Evolutionary conservation across 2,797 vertebrate genomes (phyloP), one percentile per base, ranked within the genome.

Genomic region (Poecilia wingei): DNA sequence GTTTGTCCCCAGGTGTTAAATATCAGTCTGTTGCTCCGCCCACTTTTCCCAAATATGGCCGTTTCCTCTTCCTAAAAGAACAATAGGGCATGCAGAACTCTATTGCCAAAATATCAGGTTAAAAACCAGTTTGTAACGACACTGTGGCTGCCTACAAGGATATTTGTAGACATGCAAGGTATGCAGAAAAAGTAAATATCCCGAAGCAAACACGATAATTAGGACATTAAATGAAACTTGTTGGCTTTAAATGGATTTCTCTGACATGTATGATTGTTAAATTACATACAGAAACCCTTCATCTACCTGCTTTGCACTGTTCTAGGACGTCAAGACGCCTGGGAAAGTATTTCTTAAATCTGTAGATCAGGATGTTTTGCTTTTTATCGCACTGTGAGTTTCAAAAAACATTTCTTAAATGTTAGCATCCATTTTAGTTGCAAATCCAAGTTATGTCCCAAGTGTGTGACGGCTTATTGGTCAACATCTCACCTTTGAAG

Each of bases 91-190:
- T 70, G n/a, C 25, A 28, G 25, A 28, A 45, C 25, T 70, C 41
- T 16, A 46, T 43, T n/a, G 43, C 43, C 41, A 7, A 46, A 46
- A 28, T 6, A 28, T 43, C n/a, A 45, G 41, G 68, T 70, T 46
- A 45, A 46, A 70, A 70, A 70, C 41, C 12, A 46, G 68, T 70
- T 70, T 70, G 22, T 70, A 70, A 28, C 43, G 25, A 45, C 41
- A 28, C 22, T 10, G 7, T 20, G 64, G 36, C 36, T 68, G 64
- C 20, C 36, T 68, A 68, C 39, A 43, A 14, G 64, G 25, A 16
- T 45, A 46, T 28, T 46, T 70, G 25, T 70, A 70, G 12, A 70
- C 41, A 43, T 8, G 43, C 6, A 7, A 46, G 45, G 68, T 46
- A 28, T 41, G 64, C 9, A 28, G 25, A 46, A 69, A 70, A 28